Evolutionary conservation across 2,888 invertebrate species (phyloP).

Genomic region (Oscheius sp.): DNA sequence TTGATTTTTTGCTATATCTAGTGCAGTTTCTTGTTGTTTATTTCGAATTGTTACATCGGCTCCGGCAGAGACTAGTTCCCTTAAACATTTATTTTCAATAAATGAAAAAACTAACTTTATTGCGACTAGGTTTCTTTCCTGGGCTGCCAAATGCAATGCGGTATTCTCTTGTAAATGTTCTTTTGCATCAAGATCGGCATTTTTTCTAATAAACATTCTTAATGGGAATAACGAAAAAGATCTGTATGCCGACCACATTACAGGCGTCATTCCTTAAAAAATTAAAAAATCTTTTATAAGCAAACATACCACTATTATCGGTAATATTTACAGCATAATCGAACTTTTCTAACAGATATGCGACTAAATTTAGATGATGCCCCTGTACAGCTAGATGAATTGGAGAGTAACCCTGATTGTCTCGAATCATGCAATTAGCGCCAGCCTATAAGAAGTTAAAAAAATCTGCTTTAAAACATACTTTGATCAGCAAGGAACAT

Average conservation of each 20-base stretch:
- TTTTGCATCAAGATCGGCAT: constrained; percentile 85
- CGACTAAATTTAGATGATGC: constrained; percentile 92
- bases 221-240: constrained; percentile 81
- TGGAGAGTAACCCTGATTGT: constrained; percentile 80
- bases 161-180: constrained; percentile 84
- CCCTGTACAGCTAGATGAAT: constrained; percentile 55
- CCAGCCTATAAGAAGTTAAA: constrained; percentile 38
- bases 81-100: no score
- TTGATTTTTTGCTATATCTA: constrained; percentile 50
- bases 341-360: constrained; percentile 93
- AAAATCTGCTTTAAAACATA: constrained; percentile 73
- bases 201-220: constrained; percentile 87
- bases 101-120: constrained; percentile 72
- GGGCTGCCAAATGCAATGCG: constrained; percentile 93
- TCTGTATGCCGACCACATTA: constrained; percentile 92
- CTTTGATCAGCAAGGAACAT: constrained; percentile 81
- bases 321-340: constrained; percentile 82
- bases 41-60: constrained; percentile 48
- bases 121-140: constrained; percentile 88
- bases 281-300: background rate
- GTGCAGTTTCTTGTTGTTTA: constrained; percentile 52
- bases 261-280: constrained; percentile 88
- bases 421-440: constrained; percentile 75
- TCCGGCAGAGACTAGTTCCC: constrained; percentile 49
- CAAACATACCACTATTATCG: constrained; percentile 53